Percentiles rank a stretch among this genome's conserved stretches.
Evolutionary conservation across 2,797 vertebrate species (phyloP).

Genomic region (Gymnoscopelus microlampas): DNA sequence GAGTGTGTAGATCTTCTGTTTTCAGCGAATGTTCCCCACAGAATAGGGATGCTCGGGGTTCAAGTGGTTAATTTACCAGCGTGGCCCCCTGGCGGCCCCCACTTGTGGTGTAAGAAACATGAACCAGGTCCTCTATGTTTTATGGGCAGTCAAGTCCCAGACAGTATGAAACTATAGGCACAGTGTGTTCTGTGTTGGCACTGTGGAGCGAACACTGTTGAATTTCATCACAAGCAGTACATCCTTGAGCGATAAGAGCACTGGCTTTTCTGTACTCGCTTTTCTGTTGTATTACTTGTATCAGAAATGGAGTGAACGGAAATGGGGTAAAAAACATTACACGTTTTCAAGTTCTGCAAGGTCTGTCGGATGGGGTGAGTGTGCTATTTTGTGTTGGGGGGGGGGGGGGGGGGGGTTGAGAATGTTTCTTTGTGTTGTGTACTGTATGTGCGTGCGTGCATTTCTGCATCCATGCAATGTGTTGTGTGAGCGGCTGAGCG

Average conservation of each 20-base stretch:
- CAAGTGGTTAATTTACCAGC: too few relatives aligned
- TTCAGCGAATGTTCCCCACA: too few relatives aligned
- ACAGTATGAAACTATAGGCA: background rate
- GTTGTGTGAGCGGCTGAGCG: slow-evolving; percentile 8
- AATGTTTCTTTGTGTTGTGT: too few relatives aligned
- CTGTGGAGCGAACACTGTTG: slow-evolving; percentile 19
- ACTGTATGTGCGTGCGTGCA: background rate
- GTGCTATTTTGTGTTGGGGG: slow-evolving; percentile 2
- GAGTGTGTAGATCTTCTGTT: too few relatives aligned
- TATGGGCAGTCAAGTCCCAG: slow-evolving; percentile 7
- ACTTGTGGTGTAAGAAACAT: background rate
- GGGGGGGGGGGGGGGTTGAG: background rate
- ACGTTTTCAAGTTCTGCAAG: slow-evolving; percentile 7
- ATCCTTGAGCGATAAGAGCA: slow-evolving; percentile 25
- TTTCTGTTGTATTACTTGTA: slow-evolving; percentile 16
- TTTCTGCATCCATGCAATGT: slow-evolving; percentile 12
- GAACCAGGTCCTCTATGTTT: slow-evolving; percentile 6
- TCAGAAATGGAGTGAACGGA: slow-evolving; percentile 1
- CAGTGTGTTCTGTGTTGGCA: slow-evolving; percentile 17
- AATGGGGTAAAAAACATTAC: background rate
- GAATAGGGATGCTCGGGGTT: too few relatives aligned
- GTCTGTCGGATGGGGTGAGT: background rate
- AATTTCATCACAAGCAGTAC: slow-evolving; percentile 41
- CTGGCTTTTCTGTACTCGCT: slow-evolving; percentile 15
- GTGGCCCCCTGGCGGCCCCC: too few relatives aligned